phyloP scores from a whole-genome alignment of 2,113 vertebrate genomes.

The Pelecanus crispus region DNA sequence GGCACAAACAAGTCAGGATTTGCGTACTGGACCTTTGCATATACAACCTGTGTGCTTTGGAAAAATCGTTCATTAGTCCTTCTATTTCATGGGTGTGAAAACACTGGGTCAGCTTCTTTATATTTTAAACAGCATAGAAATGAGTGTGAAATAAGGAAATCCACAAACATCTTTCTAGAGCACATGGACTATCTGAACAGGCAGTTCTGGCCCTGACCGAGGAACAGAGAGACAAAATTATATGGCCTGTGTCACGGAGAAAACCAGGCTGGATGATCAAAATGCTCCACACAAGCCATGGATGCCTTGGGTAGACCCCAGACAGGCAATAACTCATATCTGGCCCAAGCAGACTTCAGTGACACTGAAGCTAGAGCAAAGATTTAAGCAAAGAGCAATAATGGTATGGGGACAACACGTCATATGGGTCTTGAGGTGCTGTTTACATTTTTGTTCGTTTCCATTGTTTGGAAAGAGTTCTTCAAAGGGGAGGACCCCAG shows the following conservation, averaged over 20 bases:
- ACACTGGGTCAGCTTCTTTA: constrained; percentile 50
- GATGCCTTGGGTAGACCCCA: neutral
- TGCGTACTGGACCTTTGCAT: constrained; percentile 59
- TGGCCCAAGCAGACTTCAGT: neutral
- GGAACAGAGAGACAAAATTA: neutral
- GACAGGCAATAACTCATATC: fast-evolving
- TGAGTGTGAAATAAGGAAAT: constrained; percentile 40
- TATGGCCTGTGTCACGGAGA: neutral
- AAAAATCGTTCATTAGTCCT: constrained; percentile 29
- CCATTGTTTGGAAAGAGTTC: neutral
- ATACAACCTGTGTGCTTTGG: constrained; percentile 1
- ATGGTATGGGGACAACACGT: neutral
- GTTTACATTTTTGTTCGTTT: neutral
- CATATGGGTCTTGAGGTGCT: neutral
- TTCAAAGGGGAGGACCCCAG: neutral
- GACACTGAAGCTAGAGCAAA: neutral
- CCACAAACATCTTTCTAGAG: neutral
- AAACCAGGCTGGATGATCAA: neutral
- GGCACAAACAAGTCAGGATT: constrained; percentile 62
- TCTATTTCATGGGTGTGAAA: constrained; percentile 32
- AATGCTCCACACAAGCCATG: neutral
- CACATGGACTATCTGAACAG: neutral
- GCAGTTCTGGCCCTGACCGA: neutral
- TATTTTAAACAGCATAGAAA: constrained; percentile 1
- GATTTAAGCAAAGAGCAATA: neutral